A percentile compares a stretch with the other conserved stretches of the same genome.
These are phyloP conservation scores for Tholera decimalis DNA, from an alignment of 2,888 invertebrate species.

Conservation along the genomic window DNA sequence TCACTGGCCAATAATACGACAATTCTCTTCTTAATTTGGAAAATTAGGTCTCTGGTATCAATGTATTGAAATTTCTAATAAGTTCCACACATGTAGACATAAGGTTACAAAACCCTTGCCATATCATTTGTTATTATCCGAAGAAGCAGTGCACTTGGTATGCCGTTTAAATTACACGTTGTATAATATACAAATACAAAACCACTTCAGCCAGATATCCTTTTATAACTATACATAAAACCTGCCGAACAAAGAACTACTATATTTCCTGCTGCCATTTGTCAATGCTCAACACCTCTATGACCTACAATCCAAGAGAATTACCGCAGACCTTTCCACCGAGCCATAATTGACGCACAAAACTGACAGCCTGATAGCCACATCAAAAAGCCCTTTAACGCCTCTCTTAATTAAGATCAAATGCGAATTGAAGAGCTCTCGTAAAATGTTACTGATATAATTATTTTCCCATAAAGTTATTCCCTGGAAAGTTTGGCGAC, in stretches of 20 bases:
- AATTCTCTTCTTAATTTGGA: too few species aligned
- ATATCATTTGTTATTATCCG: too few species aligned
- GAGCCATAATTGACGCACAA: neutral
- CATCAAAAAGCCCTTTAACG: neutral
- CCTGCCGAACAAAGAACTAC: neutral
- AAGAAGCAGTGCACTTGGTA: too few species aligned
- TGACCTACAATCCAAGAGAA: neutral
- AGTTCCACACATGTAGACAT: too few species aligned
- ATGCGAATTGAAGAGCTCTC: too few species aligned
- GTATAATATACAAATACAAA: too few species aligned
- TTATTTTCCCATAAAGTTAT: neutral
- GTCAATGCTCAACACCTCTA: neutral
- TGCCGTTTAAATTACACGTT: too few species aligned
- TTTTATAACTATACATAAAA: neutral
- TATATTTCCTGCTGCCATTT: neutral
- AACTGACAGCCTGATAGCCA: neutral
- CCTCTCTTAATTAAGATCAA: conserved; percentile 17
- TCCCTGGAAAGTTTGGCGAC: neutral
- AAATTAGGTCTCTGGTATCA: too few species aligned
- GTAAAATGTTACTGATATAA: neutral
- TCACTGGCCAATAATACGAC: too few species aligned
- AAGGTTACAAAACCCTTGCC: too few species aligned
- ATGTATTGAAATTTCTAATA: too few species aligned
- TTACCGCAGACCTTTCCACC: conserved; percentile 20
- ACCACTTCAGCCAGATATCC: neutral